A percentile compares a stretch with the other conserved stretches of the same genome.
Evolutionary conservation across 30 jellyfish, hydroid and myxozoan genomes (phyloP).

Genomic region (Hydractinia echinata): DNA sequence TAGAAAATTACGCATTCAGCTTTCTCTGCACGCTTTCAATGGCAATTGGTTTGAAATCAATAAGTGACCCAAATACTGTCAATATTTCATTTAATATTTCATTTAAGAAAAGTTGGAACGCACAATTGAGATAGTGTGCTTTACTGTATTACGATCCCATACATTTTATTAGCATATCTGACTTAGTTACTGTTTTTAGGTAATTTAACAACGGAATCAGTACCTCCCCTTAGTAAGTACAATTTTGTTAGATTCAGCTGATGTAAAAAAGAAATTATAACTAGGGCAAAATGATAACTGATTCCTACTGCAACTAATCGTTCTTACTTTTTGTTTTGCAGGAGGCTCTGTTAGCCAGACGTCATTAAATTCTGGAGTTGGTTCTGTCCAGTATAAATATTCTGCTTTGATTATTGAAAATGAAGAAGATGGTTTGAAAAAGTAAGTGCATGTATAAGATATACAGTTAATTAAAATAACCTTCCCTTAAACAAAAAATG

Average conservation of each 20-base stretch:
- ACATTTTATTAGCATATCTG: too few species aligned
- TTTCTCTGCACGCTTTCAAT: not conserved
- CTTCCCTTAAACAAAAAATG: too few species aligned
- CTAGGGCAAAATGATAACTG: too few species aligned
- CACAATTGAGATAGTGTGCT: too few species aligned
- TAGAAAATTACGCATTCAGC: not conserved
- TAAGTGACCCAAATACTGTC: not conserved
- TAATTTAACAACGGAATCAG: too few species aligned
- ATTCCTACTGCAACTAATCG: not conserved
- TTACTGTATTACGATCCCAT: too few species aligned
- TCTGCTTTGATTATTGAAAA: constrained; percentile 66
- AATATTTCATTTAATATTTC: not conserved
- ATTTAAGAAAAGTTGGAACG: too few species aligned
- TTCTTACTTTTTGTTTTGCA: not conserved
- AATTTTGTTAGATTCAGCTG: too few species aligned
- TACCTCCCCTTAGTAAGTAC: too few species aligned
- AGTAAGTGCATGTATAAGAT: not conserved
- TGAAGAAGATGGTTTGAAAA: constrained; percentile 29
- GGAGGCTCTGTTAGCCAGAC: constrained; percentile 42
- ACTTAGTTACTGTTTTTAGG: too few species aligned
- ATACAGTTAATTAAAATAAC: too few species aligned
- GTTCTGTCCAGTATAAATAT: constrained; percentile 49
- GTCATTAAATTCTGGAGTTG: constrained; percentile 52
- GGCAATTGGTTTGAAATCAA: not conserved
- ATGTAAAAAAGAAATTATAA: too few species aligned